A percentile compares a stretch with the other conserved stretches of the same genome.
These are phyloP conservation scores for Polydrusus tereticollis DNA, from an alignment of 2,888 invertebrate species.

Conservation along the genomic window DNA sequence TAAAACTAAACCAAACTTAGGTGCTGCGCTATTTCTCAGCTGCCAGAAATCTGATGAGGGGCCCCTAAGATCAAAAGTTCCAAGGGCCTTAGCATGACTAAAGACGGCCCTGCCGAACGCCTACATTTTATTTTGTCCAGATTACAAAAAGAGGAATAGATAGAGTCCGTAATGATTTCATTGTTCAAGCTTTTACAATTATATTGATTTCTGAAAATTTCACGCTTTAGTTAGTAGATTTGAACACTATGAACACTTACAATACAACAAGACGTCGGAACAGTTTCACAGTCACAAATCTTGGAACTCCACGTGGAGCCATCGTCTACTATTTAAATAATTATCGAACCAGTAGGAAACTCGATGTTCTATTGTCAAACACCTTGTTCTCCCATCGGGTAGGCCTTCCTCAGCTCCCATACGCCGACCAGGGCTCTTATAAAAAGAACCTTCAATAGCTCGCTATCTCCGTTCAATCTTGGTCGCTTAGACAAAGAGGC, in stretches of 20 bases:
- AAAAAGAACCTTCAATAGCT: constrained; percentile 1
- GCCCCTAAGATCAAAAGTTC: no score
- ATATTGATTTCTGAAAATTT: no score
- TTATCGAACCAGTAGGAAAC: constrained; percentile 57
- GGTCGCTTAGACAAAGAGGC: background rate
- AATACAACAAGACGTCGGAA: constrained; percentile 6
- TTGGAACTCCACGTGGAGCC: constrained; percentile 35
- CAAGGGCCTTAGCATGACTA: no score
- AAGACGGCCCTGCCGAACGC: no score
- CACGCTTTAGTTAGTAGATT: background rate
- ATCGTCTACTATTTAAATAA: constrained; percentile 51
- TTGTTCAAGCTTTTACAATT: no score
- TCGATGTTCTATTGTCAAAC: constrained; percentile 59
- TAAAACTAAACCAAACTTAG: no score
- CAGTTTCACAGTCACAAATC: constrained; percentile 26
- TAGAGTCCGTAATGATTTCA: no score
- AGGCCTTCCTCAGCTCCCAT: constrained; percentile 52
- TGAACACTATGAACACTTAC: background rate
- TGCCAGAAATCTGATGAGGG: no score
- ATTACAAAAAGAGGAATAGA: no score
- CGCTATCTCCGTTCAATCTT: constrained; percentile 9
- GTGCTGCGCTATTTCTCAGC: no score
- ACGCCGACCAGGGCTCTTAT: background rate
- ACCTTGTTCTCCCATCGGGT: constrained; percentile 56
- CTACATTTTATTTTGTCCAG: no score